These are phyloP conservation scores for Oreortyx pictus DNA, from an alignment of 2,797 vertebrate species.

Conservation along the genomic window DNA sequence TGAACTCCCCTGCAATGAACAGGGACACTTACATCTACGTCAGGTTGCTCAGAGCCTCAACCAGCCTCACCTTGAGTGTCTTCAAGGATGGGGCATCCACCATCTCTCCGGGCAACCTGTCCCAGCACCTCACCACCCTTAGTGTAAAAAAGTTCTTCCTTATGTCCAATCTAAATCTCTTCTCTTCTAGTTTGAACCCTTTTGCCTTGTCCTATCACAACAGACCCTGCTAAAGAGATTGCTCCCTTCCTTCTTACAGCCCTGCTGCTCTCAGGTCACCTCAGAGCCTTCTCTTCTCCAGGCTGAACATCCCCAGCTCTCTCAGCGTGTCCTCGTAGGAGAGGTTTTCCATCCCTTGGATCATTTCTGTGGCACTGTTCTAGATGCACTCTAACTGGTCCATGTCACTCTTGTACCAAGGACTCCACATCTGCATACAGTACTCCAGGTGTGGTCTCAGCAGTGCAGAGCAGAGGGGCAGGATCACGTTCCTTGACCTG, in stretches of 20 bases:
- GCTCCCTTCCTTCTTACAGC: background rate
- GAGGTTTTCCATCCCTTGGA: background rate
- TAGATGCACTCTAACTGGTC: background rate
- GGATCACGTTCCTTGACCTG: background rate
- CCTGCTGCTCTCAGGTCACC: background rate
- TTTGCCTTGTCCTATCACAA: background rate
- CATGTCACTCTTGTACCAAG: background rate
- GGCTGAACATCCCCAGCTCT: background rate
- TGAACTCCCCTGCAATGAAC: background rate
- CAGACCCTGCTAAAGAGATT: background rate
- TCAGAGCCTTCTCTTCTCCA: background rate
- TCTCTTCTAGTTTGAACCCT: background rate
- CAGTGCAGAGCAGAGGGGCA: background rate
- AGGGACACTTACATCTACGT: background rate
- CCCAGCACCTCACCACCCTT: background rate
- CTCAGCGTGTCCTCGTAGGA: background rate
- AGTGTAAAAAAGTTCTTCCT: background rate
- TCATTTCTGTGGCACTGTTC: background rate
- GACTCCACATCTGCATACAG: background rate
- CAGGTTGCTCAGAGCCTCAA: background rate
- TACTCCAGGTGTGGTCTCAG: background rate
- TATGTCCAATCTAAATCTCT: background rate
- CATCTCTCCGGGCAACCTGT: background rate
- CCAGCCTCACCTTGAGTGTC: background rate
- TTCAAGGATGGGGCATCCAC: background rate